Percentiles rank a stretch among this genome's conserved stretches.
Evolutionary conservation across 1,140 invertebrate species (phyloP).

Genomic region (Drepana arcuata): DNA sequence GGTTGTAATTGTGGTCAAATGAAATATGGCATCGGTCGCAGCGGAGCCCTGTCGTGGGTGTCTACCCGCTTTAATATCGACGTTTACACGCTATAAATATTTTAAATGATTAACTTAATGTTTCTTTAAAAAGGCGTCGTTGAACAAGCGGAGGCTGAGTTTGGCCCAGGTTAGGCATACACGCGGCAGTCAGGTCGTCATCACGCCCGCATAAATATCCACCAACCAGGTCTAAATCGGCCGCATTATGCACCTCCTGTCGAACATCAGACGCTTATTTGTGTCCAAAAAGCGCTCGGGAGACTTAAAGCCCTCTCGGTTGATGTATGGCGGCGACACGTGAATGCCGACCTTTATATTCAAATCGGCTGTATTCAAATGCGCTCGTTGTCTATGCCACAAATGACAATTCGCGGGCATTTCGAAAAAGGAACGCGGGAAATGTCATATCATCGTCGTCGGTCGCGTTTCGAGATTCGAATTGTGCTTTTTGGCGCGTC

Average conservation of each 20-base stretch:
- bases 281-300: conserved; percentile 63
- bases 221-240: conserved; percentile 16
- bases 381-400: conserved; percentile 50
- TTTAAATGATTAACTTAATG: conserved; percentile 59
- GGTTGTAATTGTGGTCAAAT: conserved; percentile 66
- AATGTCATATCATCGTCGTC: conserved; percentile 50
- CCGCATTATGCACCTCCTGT: conserved; percentile 18
- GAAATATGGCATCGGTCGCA: conserved; percentile 53
- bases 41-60: conserved; percentile 56
- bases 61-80: conserved; percentile 55
- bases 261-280: conserved; percentile 61
- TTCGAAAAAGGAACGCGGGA: conserved; percentile 55
- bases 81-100: conserved; percentile 67
- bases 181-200: conserved; percentile 34
- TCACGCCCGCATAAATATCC: conserved; percentile 8
- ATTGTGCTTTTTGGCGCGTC: conserved; percentile 55
- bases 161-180: too few relatives aligned
- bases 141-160: too few relatives aligned
- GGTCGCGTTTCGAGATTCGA: conserved; percentile 25
- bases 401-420: conserved; percentile 61
- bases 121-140: too few relatives aligned
- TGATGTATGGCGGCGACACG: conserved; percentile 62
- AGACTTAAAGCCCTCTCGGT: conserved; percentile 58
- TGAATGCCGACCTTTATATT: conserved; percentile 65
- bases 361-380: conserved; percentile 64